Conservation (phyloP, 1,140 invertebrate genomes). For the Vanessa tameamea region DNA sequence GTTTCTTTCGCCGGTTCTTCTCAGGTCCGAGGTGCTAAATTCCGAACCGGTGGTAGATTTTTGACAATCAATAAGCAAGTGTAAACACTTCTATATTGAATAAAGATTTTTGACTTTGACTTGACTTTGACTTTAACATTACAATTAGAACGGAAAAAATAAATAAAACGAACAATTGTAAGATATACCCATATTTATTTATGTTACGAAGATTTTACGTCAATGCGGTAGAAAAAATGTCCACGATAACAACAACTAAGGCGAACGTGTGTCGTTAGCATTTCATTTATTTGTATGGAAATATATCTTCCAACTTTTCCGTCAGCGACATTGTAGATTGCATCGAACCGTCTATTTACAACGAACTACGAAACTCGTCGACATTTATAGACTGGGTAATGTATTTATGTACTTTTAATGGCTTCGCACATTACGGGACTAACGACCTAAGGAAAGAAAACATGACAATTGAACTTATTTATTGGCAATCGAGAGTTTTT, state of each 20-base stretch:
- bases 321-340: slow-evolving; percentile 58
- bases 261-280: slow-evolving; percentile 28
- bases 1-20: too few relatives aligned
- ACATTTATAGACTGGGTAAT: slow-evolving; percentile 70
- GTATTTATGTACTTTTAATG: slow-evolving; percentile 77
- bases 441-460: slow-evolving; percentile 61
- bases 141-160: too few relatives aligned
- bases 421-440: slow-evolving; percentile 61
- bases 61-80: too few relatives aligned
- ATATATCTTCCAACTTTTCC: slow-evolving; percentile 37
- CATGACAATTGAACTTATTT: slow-evolving; percentile 70
- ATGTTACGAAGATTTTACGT: not conserved
- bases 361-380: slow-evolving; percentile 56
- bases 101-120: too few relatives aligned
- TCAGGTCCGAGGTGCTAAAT: too few relatives aligned
- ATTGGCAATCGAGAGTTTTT: slow-evolving; percentile 45
- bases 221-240: not conserved
- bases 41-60: too few relatives aligned
- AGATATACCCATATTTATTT: too few relatives aligned
- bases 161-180: too few relatives aligned
- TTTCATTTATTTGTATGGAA: slow-evolving; percentile 33
- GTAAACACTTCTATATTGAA: too few relatives aligned
- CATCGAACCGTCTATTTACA: slow-evolving; percentile 61
- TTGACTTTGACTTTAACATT: too few relatives aligned
- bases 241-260: slow-evolving; percentile 9